Conservation (phyloP, 2,888 invertebrate genomes). For the Mystacides longicornis region DNA sequence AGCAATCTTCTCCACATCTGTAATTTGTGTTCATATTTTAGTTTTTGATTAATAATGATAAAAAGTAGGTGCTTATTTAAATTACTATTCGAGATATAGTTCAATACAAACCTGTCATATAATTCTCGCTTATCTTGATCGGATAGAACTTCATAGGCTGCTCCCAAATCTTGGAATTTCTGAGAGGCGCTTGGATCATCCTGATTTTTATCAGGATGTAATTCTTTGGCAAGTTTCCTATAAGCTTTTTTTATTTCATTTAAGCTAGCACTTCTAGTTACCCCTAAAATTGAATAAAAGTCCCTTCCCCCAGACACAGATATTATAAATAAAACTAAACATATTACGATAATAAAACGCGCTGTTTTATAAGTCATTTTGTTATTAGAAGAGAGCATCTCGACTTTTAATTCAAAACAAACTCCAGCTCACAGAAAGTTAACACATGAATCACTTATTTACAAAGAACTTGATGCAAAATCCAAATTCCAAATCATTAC, state of each 20-base stretch:
- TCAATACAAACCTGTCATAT: slow-evolving; percentile 62
- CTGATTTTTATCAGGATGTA: slow-evolving; percentile 97
- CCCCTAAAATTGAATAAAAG: slow-evolving; percentile 88
- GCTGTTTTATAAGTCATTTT: slow-evolving; percentile 14
- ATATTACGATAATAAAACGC: slow-evolving; percentile 15
- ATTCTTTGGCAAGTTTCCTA: slow-evolving; percentile 86
- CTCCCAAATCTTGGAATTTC: slow-evolving; percentile 92
- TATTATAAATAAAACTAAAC: slow-evolving; percentile 18
- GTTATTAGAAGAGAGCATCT: too few relatives aligned
- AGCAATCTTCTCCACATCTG: slow-evolving; percentile 91
- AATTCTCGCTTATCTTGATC: slow-evolving; percentile 88
- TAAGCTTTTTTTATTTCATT: slow-evolving; percentile 98
- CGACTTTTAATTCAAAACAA: too few relatives aligned
- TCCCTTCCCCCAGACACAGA: slow-evolving; percentile 64
- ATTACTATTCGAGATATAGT: too few relatives aligned
- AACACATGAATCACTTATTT: too few relatives aligned
- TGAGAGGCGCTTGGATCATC: slow-evolving; percentile 88
- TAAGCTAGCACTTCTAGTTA: slow-evolving; percentile 74
- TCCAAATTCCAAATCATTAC: too few relatives aligned
- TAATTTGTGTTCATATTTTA: too few relatives aligned
- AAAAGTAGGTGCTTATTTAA: too few relatives aligned
- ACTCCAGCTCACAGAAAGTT: too few relatives aligned
- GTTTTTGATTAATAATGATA: too few relatives aligned
- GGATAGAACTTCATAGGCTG: slow-evolving; percentile 92
- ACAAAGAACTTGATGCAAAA: too few relatives aligned